phyloP scores from a whole-genome alignment of 2,797 vertebrate species.

The Hapalemur alaotrensis region DNA sequence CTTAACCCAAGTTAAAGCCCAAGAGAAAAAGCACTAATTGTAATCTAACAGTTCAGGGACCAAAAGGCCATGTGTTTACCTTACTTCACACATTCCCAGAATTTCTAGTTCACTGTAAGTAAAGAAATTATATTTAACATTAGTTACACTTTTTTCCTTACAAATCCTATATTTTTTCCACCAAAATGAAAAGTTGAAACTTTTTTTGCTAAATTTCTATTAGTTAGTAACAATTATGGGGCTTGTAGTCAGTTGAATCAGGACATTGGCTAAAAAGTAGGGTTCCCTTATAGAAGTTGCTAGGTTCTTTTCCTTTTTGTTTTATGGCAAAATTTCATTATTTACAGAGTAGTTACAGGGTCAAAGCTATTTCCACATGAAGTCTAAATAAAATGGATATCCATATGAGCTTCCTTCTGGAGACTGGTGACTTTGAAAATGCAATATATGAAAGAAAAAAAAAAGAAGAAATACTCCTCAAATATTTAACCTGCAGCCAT shows the following conservation, averaged over 20 bases:
- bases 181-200: neutral
- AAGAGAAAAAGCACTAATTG: slow-evolving; percentile 19
- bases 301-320: neutral
- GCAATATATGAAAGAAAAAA: slow-evolving; percentile 20
- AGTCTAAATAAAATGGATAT: slow-evolving; percentile 20
- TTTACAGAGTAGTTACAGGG: neutral
- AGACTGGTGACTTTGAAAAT: neutral
- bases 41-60: neutral
- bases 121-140: neutral
- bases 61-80: neutral
- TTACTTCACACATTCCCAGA: neutral
- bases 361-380: slow-evolving; percentile 38
- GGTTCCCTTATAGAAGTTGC: neutral
- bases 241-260: neutral
- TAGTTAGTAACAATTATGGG: neutral
- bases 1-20: slow-evolving; percentile 39
- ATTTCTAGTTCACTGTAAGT: slow-evolving; percentile 15
- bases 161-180: neutral
- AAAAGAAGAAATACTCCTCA: neutral
- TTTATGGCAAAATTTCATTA: neutral
- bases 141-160: neutral
- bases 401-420: neutral
- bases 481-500: neutral
- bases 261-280: slow-evolving; percentile 41
- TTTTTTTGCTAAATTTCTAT: neutral